Base-by-base conservation (phyloP, 2,797 vertebrate species). In the Todus mexicanus region DNA sequence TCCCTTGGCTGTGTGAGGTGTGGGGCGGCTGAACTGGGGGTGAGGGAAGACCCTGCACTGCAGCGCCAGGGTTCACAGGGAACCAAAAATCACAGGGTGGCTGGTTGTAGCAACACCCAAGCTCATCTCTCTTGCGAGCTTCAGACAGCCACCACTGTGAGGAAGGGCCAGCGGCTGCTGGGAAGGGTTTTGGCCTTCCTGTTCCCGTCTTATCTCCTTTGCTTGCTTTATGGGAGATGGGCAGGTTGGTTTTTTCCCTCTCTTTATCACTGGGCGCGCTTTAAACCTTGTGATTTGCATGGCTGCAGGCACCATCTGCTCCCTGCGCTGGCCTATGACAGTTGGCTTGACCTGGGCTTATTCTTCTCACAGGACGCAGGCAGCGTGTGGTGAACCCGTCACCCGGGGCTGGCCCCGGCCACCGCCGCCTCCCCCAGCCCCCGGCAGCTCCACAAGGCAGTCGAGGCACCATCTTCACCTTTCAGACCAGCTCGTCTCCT, bases 261-360 rank as follows among this genome's bases (percentile, higher is more conserved):
- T 63, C 68, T 89, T 84, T 88, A 77, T 90, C 68, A 26, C 75
- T 70, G 68, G 8, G 27, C 13, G 31, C 0, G 60, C 77, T 92
- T 77, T 91, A 87, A 90, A 84, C 61, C 92, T 81, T 53, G 71
- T 63, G 77, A 95, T 95, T 80, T 93, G 77, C 84, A 40, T 87
- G 93, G 93, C 91, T 89, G 65, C 61, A 33, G 81, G 72, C 85
- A 72, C 92, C 92, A 94, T 94, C 95, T 96, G 93, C 80, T 92
- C 90, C n/a, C 66, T 0, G 29, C 22, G 73, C 74, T 61, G 94
- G 79, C 92, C 93, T 87, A 40, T 88, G 77, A 3, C 82, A 59
- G 53, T 88, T 94, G 89, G 90, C 59, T 57, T 93, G 85, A 93
- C 92, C 85, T 54, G 83, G 90, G 90, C 51, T 95, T 35, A 40